These are phyloP conservation scores for Oceanodroma leucorhoa DNA, from an alignment of 2,797 vertebrate species.

Conservation along the genomic window DNA sequence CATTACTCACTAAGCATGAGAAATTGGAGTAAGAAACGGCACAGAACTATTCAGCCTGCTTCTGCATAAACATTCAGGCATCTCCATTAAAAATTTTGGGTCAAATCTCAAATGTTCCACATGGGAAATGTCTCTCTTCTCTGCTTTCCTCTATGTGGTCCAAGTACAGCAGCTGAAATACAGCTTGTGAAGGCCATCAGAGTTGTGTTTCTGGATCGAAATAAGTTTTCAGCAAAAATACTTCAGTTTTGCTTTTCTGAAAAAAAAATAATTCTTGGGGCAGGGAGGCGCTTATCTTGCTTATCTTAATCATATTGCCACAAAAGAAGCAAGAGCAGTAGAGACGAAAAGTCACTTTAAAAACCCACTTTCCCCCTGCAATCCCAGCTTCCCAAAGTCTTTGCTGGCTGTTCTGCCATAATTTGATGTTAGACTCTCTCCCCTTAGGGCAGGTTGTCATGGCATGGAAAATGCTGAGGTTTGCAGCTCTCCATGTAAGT, in stretches of 20 bases:
- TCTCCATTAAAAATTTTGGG: neutral
- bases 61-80: neutral
- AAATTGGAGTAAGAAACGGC: neutral
- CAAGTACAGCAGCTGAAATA: neutral
- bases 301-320: neutral
- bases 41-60: neutral
- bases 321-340: neutral
- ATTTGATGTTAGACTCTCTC: neutral
- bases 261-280: rapidly evolving
- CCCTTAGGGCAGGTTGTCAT: neutral
- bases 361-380: neutral
- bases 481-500: neutral
- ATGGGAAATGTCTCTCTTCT: neutral
- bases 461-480: neutral
- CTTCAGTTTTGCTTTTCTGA: neutral
- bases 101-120: neutral
- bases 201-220: neutral
- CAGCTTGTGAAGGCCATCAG: neutral
- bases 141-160: neutral
- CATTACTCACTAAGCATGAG: neutral
- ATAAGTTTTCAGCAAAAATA: neutral
- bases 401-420: neutral
- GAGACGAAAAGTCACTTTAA: neutral
- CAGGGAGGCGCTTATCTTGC: neutral
- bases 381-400: neutral